Percentiles rank a stretch among this genome's conserved stretches.
Evolutionary conservation across 1,140 invertebrate species (phyloP).

Genomic region (Conus betulinus): DNA sequence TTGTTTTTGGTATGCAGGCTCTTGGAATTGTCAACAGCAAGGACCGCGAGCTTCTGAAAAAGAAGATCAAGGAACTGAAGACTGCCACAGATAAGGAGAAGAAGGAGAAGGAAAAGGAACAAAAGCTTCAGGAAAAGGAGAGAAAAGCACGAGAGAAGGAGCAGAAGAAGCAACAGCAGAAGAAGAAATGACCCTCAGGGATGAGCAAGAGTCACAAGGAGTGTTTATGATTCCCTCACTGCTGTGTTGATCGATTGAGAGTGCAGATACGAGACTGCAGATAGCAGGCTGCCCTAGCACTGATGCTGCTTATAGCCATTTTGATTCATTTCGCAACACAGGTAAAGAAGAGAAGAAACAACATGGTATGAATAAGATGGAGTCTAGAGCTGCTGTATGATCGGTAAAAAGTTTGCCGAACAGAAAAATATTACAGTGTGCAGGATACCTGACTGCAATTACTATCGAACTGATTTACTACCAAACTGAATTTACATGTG

Average conservation of each 20-base stretch:
- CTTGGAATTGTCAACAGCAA: slow-evolving; percentile 63
- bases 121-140: slow-evolving; percentile 62
- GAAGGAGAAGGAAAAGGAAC: slow-evolving; percentile 69
- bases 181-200: slow-evolving; percentile 42
- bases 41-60: slow-evolving; percentile 68
- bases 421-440: no score
- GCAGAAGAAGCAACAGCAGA: slow-evolving; percentile 61
- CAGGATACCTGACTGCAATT: no score
- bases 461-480: not conserved
- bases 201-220: not conserved
- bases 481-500: no score
- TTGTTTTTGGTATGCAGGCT: slow-evolving; percentile 50
- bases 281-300: no score
- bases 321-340: no score
- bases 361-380: no score
- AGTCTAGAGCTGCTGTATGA: no score
- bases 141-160: slow-evolving; percentile 60
- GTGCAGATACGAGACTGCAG: not conserved
- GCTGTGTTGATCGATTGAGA: not conserved
- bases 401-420: no score
- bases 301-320: no score
- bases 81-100: slow-evolving; percentile 64
- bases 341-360: no score
- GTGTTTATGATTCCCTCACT: not conserved
- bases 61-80: slow-evolving; percentile 70